These are phyloP conservation scores for Astropecten irregularis DNA, from an alignment of 53 echinoderm and acorn worm genomes.

Conservation along the genomic window DNA sequence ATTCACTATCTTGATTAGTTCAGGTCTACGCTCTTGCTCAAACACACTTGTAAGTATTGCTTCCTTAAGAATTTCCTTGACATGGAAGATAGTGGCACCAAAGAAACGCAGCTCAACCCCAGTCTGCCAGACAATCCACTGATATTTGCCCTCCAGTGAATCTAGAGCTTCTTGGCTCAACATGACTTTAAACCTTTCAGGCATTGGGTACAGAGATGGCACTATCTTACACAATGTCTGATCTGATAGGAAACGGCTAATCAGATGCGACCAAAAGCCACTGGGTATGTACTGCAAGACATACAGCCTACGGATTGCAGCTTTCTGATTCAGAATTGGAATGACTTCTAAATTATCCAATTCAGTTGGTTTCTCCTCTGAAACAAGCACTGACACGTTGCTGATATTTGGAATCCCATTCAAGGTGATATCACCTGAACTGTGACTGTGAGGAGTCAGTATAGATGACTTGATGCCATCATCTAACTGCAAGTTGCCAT, in stretches of 20 bases:
- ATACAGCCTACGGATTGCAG: conserved; percentile 83
- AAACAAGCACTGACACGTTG: conserved; percentile 7
- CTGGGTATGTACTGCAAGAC: conserved; percentile 97
- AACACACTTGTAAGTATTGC: conserved; percentile 70
- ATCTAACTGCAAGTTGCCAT: not conserved
- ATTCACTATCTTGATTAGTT: conserved; percentile 82
- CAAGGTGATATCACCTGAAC: conserved; percentile 34
- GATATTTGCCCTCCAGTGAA: conserved; percentile 61
- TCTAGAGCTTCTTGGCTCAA: conserved; percentile 69
- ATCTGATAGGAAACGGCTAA: conserved; percentile 88
- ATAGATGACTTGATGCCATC: conserved; percentile 24
- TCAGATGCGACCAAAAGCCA: conserved; percentile 95
- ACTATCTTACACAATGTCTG: conserved; percentile 68
- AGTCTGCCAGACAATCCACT: conserved; percentile 97
- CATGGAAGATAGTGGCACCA: conserved; percentile 85
- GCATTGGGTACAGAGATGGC: conserved; percentile 66
- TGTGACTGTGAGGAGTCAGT: conserved; percentile 39
- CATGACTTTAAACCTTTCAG: conserved; percentile 61
- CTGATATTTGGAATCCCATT: not conserved
- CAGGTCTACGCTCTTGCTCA: conserved; percentile 84
- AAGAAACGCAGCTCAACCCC: conserved; percentile 88
- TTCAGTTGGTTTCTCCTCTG: not conserved
- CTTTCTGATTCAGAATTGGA: conserved; percentile 70
- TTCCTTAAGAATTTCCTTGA: conserved; percentile 85
- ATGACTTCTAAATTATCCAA: conserved; percentile 73